Base-by-base conservation (phyloP, 2,113 vertebrate genomes). In the Galeopterus variegatus region DNA sequence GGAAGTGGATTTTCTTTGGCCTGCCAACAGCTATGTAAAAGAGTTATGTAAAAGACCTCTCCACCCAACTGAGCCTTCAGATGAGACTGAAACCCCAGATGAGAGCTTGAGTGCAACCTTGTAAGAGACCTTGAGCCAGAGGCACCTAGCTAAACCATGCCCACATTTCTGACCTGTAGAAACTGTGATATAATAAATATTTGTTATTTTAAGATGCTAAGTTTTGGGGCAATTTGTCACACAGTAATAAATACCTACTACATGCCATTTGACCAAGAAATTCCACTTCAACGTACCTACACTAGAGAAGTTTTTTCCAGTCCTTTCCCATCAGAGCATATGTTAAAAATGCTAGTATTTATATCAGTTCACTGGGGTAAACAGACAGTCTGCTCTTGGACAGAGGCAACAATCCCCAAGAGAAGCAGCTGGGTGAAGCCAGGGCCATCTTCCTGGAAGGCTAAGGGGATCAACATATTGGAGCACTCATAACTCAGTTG, bases 291-390 rank as follows among this genome's bases (percentile, higher is more conserved):
- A 19, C 62, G 41, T 75, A 62, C 36, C n/a, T n/a, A 73, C 31
- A 54, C 23, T 92, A 80, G 41, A 77, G 84, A 17, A 64, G 19
- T 60, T 81, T 82, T 58, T 93, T 95, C 75, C 28, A 54, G 64
- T 69, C n/a, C 41, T 85, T 96, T 79, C 50, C 73, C 36, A 69
- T 62, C 31, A 97, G 90, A 88, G 28, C 52, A 76, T 48, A 91
- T 65, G 54, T 88, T 91, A 50, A 89, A 95, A 90, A 88, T 90
- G 36, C 26, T 82, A 89, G 79, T 94, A 90, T 28, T 56, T 48
- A 18, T 50, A 73, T 28, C 67, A 94, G 36, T 45, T 90, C 54
- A 94, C 33, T 64, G 31, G 26, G 54, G 77, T 86, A 73, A 94
- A 89, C 58, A 88, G 56, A 69, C 54, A 65, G 18, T 56, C 65